Percentiles rank a stretch among this genome's conserved stretches.
These are phyloP conservation scores for Anguilla megastoma DNA, from an alignment of 2,797 vertebrate genomes.

Conservation along the genomic window DNA sequence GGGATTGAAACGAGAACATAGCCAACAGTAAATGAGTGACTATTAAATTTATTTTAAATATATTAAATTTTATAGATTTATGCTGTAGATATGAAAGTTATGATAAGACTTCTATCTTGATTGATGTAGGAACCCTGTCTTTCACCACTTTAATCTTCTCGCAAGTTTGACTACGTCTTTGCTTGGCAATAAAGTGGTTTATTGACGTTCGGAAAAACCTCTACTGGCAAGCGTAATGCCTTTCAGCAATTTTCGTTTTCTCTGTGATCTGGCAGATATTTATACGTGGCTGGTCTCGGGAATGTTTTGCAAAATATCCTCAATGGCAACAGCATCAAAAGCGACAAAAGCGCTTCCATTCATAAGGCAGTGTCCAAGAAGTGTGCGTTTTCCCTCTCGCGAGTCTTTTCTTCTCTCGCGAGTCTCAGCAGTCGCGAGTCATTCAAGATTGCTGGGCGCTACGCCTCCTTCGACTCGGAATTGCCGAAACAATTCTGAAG, in stretches of 20 bases:
- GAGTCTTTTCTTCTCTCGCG: background rate
- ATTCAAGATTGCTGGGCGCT: background rate
- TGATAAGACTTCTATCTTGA: background rate
- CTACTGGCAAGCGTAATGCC: background rate
- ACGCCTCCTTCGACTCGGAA: background rate
- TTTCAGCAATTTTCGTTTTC: background rate
- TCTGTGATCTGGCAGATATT: background rate
- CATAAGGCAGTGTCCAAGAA: background rate
- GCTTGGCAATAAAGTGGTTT: background rate
- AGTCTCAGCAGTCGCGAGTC: constrained; percentile 14
- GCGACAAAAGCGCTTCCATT: background rate
- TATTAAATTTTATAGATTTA: too few species aligned
- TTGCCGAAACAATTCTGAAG: background rate
- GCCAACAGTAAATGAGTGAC: background rate
- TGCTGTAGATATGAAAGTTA: background rate
- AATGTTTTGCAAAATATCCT: background rate
- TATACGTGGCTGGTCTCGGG: background rate
- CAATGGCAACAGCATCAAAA: background rate
- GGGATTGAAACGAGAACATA: background rate
- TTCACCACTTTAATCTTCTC: background rate
- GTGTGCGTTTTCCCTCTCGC: background rate
- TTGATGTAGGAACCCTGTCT: background rate
- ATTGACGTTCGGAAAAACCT: background rate
- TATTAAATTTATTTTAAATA: too few species aligned
- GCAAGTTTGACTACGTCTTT: background rate